Conservation (phyloP, 2,113 vertebrate species). For the Ctenomys sociabilis region DNA sequence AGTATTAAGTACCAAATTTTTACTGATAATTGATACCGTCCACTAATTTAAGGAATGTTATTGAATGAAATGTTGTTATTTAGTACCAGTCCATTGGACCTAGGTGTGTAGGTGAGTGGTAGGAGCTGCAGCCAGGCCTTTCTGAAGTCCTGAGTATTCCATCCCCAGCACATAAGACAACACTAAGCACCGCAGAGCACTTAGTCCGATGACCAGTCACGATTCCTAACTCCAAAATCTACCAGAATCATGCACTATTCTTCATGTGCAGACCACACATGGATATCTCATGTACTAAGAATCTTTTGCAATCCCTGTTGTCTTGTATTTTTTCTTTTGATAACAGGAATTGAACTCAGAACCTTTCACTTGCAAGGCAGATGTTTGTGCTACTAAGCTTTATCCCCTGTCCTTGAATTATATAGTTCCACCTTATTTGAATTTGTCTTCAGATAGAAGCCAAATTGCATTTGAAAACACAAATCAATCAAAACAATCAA, state of each 20-base stretch:
- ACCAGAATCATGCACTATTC: not conserved
- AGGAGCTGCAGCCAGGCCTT: not conserved
- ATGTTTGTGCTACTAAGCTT: no score
- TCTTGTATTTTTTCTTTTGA: no score
- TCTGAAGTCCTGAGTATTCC: not conserved
- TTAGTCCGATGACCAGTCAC: not conserved
- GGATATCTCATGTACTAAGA: rapidly evolving
- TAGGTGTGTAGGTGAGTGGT: not conserved
- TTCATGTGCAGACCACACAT: not conserved
- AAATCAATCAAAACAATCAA: not conserved
- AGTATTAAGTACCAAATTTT: not conserved
- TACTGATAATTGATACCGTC: not conserved
- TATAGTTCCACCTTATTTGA: not conserved
- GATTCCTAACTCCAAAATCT: not conserved
- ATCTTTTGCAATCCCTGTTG: not conserved
- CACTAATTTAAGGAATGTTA: not conserved
- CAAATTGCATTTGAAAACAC: not conserved
- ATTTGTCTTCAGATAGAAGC: not conserved
- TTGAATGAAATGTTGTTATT: not conserved
- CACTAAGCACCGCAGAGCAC: no score
- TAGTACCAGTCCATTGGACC: not conserved
- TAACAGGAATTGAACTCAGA: no score
- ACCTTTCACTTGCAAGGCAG: no score
- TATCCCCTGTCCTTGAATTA: no score
- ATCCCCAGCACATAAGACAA: not conserved